Conservation (phyloP, 1,140 invertebrate species). For the Drosophila willistoni region DNA sequence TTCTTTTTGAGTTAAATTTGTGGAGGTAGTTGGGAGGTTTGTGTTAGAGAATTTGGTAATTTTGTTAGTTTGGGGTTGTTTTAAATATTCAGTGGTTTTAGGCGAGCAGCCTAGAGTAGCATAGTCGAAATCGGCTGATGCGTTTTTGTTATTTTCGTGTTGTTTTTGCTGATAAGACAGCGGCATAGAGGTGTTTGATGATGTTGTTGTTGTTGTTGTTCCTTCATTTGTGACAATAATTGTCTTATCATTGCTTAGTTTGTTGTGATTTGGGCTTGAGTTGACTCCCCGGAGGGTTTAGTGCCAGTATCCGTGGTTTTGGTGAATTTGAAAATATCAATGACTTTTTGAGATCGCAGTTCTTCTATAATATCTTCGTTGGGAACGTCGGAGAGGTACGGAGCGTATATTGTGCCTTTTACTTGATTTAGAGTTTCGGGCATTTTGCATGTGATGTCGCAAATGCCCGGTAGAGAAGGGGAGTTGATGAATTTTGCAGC, state of each 20-base stretch:
- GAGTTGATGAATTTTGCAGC: too few species aligned
- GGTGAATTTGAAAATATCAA: slow-evolving; percentile 13
- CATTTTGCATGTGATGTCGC: too few species aligned
- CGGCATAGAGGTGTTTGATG: background rate
- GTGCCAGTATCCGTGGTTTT: slow-evolving; percentile 7
- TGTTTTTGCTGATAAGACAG: slow-evolving; percentile 6
- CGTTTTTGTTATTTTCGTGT: background rate
- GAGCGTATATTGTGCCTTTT: slow-evolving; percentile 16
- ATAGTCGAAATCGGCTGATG: background rate
- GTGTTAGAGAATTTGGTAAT: background rate
- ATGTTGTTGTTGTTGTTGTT: background rate
- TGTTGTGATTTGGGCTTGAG: slow-evolving; percentile 13
- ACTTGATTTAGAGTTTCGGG: background rate
- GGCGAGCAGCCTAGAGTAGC: background rate
- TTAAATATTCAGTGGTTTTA: background rate
- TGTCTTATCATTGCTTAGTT: slow-evolving; percentile 15
- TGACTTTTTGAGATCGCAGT: slow-evolving; percentile 18
- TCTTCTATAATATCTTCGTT: slow-evolving; percentile 14
- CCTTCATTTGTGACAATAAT: slow-evolving; percentile 3
- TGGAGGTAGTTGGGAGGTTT: background rate
- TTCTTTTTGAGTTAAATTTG: slow-evolving; percentile 2
- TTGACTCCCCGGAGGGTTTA: background rate
- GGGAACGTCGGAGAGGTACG: slow-evolving; percentile 8
- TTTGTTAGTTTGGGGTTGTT: background rate
- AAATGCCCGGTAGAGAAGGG: too few species aligned